Evolutionary conservation across 2,113 vertebrate genomes (phyloP), one percentile per base, ranked within the genome.

Genomic region (Argyrosomus japonicus): DNA sequence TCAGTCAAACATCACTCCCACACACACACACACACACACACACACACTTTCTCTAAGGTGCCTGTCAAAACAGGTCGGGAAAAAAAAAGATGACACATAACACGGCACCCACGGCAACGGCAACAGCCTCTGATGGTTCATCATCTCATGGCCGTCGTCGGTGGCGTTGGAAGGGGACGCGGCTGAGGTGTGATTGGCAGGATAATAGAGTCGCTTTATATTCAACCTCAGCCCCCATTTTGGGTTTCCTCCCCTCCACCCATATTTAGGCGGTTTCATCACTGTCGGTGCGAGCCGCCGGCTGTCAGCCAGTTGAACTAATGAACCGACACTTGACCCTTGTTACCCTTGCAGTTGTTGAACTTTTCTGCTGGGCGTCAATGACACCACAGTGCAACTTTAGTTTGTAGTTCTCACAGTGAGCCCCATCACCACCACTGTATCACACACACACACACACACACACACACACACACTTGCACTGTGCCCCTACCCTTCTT

Each of bases 311-410:
- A 32, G 77, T 27, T 77, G 81, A 83, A 86, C 81, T 88, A 69
- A 75, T 81, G 86, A 92, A 84, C 83, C 32, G 11, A 85, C 82
- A 67, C 87, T 63, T 86, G 85, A 88, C 91, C 84, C 82, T 75
- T 84, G 77, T 72, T 57, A 61, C 85, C 80, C 81, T 77, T 68
- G 70, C 7, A 62, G 77, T 71, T 82, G 82, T 86, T 88, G 78
- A 84, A 83, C 84, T 85, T 87, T 87, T 86, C 47, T 75, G 27
- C 75, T 0, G 54, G 71, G 75, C 69, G 45, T 85, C 79, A 61
- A 5, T 68, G 68, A 75, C 84, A 85, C 77, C 68, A 48, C 54
- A 57, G 79, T 72, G 79, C 64, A 79, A 84, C 86, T 83, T 79
- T 40, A 57, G 48, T 80, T 87, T 70, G 65, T 64, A 72, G 47